Percentiles rank a stretch among this genome's conserved stretches.
These are phyloP conservation scores for Eremobia ochroleuca DNA, from an alignment of 2,888 invertebrate species.

Conservation along the genomic window DNA sequence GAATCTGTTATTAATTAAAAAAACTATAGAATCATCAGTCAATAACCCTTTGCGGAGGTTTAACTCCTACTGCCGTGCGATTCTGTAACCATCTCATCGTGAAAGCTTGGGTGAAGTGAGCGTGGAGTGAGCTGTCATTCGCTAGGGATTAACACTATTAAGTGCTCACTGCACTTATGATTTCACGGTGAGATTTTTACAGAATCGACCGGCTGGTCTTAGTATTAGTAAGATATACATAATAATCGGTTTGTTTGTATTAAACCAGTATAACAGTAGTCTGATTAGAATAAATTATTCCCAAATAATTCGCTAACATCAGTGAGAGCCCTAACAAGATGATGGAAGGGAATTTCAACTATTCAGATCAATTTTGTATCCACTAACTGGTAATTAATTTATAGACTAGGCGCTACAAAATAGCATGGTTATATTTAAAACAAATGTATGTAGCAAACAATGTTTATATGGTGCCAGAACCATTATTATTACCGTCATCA, in stretches of 20 bases:
- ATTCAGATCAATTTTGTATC: neutral
- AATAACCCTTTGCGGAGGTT: no score
- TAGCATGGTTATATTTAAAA: neutral
- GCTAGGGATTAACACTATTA: no score
- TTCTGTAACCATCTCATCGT: no score
- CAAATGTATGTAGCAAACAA: neutral
- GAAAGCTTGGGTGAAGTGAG: no score
- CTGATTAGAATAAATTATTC: neutral
- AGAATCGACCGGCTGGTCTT: no score
- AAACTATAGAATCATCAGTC: neutral
- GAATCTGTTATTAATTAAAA: neutral
- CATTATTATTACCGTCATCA: neutral
- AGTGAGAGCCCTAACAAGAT: neutral
- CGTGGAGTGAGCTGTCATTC: no score
- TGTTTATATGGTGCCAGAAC: neutral
- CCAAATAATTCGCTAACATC: neutral
- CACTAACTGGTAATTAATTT: neutral
- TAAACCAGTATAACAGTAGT: no score
- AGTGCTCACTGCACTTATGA: no score
- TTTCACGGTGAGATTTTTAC: no score
- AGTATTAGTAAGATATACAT: neutral
- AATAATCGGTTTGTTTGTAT: neutral
- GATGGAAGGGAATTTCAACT: neutral
- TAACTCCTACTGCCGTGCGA: no score
- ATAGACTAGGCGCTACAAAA: neutral